Conservation (phyloP, 2,888 invertebrate species). For the Physocephala rufipes region DNA sequence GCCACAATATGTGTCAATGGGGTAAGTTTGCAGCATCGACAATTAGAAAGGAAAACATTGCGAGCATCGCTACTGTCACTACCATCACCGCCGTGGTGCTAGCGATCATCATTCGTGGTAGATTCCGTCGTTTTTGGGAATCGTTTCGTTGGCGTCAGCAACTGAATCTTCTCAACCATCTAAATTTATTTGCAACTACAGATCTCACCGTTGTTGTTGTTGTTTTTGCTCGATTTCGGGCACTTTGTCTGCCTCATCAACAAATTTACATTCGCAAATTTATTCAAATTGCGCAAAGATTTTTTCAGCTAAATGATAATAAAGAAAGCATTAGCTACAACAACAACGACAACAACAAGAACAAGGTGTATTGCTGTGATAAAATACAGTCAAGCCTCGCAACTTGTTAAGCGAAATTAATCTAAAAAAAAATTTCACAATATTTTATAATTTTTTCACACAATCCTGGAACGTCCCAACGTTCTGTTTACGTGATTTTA, state of each 20-base stretch:
- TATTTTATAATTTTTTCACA: too few species aligned
- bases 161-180: not conserved
- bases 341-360: not conserved
- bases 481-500: too few species aligned
- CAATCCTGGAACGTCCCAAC: too few species aligned
- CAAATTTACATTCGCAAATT: constrained; percentile 22
- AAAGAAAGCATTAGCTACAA: not conserved
- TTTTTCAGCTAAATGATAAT: constrained; percentile 4
- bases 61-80: not conserved
- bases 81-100: too few species aligned
- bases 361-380: too few species aligned
- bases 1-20: constrained; percentile 65
- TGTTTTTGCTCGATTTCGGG: not conserved
- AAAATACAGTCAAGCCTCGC: too few species aligned
- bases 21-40: constrained; percentile 57
- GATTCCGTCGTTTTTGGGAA: too few species aligned
- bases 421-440: too few species aligned
- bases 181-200: not conserved
- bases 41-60: constrained; percentile 28
- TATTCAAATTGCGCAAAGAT: not conserved
- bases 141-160: not conserved
- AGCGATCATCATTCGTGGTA: constrained; percentile 2
- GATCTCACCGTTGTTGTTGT: not conserved
- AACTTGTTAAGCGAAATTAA: too few species aligned
- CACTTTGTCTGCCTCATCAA: constrained; percentile 1